Conservation (phyloP, 2,888 invertebrate species). For the Thymelicus acteon region DNA sequence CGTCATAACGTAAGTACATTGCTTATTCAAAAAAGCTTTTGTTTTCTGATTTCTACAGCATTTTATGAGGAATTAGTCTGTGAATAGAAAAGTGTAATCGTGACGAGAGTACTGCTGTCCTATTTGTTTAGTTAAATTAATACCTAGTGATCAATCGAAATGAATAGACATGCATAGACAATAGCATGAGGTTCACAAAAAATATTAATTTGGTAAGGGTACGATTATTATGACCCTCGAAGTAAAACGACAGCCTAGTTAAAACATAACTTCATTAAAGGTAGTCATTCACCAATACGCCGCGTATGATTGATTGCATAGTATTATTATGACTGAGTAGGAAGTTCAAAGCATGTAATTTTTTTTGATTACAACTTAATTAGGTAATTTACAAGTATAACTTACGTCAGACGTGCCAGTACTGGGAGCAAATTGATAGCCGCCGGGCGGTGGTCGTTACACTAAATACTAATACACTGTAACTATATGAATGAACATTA, state of each 20-base stretch:
- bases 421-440: slow-evolving; percentile 13
- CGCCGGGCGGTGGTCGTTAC: background rate
- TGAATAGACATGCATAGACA: no score
- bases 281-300: background rate
- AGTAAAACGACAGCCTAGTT: background rate
- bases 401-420: slow-evolving; percentile 1
- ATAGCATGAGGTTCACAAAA: no score
- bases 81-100: no score
- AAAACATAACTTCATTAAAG: background rate
- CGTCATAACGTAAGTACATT: no score
- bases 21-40: no score
- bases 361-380: slow-evolving; percentile 26
- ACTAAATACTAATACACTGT: no score
- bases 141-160: no score
- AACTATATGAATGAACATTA: background rate
- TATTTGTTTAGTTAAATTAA: no score
- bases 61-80: no score
- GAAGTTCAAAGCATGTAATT: slow-evolving; percentile 12
- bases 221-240: background rate
- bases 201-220: no score
- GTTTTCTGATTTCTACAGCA: no score
- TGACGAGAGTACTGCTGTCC: no score
- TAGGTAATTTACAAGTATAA: slow-evolving; percentile 27
- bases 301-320: background rate
- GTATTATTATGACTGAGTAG: background rate